Evolutionary conservation across 2,113 vertebrate species (phyloP).

Genomic region (Megatriorchis doriae): DNA sequence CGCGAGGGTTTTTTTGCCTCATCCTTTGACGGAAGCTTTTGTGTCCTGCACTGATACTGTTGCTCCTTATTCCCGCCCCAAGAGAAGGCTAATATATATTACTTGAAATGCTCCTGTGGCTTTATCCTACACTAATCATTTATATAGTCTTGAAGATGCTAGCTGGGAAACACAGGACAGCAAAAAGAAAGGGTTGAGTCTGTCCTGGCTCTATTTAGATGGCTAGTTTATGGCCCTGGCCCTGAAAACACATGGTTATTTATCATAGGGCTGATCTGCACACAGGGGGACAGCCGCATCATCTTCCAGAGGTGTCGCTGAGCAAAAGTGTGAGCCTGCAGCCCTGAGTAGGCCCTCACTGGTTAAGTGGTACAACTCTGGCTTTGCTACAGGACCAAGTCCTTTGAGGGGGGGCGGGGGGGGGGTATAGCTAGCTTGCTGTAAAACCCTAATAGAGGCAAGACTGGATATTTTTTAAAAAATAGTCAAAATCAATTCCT

Average conservation of each 20-base stretch:
- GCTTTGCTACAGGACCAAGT: neutral
- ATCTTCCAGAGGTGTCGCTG: neutral
- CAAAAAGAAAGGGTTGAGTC: neutral
- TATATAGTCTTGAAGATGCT: neutral
- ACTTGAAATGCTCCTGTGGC: neutral
- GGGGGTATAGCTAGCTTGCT: neutral
- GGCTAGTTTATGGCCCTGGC: neutral
- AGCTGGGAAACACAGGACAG: neutral
- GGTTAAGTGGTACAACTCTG: neutral
- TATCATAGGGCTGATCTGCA: neutral
- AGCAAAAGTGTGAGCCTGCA: neutral
- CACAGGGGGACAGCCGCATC: accelerated
- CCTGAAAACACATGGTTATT: neutral
- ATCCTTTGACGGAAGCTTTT: neutral
- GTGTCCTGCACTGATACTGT: accelerated
- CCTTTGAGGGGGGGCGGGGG: too few relatives aligned
- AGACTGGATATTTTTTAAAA: neutral
- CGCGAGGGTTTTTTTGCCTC: accelerated
- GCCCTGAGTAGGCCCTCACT: neutral
- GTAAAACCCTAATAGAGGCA: neutral
- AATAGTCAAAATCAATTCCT: neutral
- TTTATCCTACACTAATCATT: accelerated
- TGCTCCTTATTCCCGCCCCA: neutral
- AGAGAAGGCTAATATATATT: accelerated
- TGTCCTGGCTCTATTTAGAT: too few relatives aligned